Evolutionary conservation across 2,113 vertebrate genomes (phyloP), one percentile per base, ranked within the genome.

Genomic region (Ariopsis seemanni): DNA sequence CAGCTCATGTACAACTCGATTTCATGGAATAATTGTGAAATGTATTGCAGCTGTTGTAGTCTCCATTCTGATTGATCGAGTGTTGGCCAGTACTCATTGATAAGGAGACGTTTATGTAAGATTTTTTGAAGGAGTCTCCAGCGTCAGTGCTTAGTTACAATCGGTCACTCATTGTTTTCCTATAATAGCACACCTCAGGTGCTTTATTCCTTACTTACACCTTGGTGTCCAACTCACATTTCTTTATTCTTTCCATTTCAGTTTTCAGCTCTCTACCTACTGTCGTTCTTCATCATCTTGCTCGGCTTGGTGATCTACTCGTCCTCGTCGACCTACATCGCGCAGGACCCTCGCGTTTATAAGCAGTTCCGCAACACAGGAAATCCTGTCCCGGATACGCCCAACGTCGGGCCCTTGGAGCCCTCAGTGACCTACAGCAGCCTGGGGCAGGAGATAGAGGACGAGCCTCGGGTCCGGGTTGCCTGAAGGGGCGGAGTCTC

Each of bases 241-340:
- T 5, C 65, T 72, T 25, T 88, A 7, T 55, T 88, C 22, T 88
- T 42, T 89, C 25, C 69, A 7, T 90, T 94, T 85, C 87, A 99
- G 98, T 99, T 99, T 96, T 99, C 97, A 92, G 96, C 96, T 81
- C 97, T 99, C 84, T 99, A 99, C 87, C 94, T 99, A 92, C 92
- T 99, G 90, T 97, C 98, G 0, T 97, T 98, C 94, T 94, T 97
- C 95, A 95, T 97, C 89, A 97, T 99, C 88, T 93, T 97, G 65
- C 93, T 98, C 80, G 97, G 98, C 90, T 95, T 99, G 93, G 94
- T 97, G 87, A 94, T 98, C 75, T 99, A 98, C 94, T 95, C 95
- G 77, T 98, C 97, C 89, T 97, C 97, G 0, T 96, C 97, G 75
- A 98, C 98, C 0, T 99, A 98, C 4, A 94, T 97, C 84, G 97